These are phyloP conservation scores for Cavia porcellus DNA, from an alignment of 2,113 vertebrate species.

Conservation along the genomic window DNA sequence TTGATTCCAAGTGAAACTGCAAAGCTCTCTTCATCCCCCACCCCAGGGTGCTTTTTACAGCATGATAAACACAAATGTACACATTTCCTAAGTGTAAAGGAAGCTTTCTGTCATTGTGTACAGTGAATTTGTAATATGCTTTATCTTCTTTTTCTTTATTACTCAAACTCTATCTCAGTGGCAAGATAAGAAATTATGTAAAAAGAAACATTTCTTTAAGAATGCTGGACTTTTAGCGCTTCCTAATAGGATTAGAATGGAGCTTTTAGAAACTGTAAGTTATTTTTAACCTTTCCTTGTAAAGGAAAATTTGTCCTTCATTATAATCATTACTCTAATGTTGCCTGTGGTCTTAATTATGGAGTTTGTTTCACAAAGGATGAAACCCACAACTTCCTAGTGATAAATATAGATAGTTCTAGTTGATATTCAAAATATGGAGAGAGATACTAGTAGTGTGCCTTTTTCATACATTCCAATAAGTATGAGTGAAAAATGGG, in stretches of 20 bases:
- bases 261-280: constrained; percentile 7
- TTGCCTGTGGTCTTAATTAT: neutral
- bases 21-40: neutral
- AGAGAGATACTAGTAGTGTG: neutral
- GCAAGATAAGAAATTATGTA: neutral
- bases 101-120: neutral
- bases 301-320: neutral
- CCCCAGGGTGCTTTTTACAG: neutral
- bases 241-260: neutral
- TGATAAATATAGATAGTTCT: neutral
- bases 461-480: neutral
- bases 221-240: neutral
- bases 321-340: neutral
- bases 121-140: neutral
- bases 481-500: neutral
- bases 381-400: neutral
- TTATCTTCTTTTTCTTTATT: neutral
- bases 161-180: neutral
- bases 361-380: neutral
- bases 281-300: constrained; percentile 2
- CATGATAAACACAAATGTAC: neutral
- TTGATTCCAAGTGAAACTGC: neutral
- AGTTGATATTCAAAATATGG: neutral
- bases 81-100: neutral
- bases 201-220: constrained; percentile 9